Evolutionary conservation across 1,140 invertebrate genomes (phyloP).

Genomic region (Chrysoperla carnea): DNA sequence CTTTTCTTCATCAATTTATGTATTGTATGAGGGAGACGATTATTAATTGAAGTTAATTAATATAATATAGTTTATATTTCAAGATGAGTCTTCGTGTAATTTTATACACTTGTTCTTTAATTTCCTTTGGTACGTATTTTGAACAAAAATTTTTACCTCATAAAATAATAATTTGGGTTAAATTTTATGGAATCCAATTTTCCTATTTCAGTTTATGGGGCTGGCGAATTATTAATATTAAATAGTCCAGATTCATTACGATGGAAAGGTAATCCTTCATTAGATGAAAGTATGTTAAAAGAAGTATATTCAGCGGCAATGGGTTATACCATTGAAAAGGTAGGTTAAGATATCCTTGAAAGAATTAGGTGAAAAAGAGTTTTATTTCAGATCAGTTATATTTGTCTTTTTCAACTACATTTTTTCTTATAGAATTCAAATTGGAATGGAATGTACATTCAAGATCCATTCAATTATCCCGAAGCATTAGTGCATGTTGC

Average conservation of each 20-base stretch:
- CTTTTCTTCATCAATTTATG: no score
- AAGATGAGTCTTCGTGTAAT: no score
- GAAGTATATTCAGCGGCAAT: conserved; percentile 53
- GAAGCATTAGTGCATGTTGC: conserved; percentile 56
- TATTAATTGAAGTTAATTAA: no score
- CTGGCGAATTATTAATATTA: conserved; percentile 46
- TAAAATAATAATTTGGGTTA: no score
- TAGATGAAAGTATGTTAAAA: conserved; percentile 41
- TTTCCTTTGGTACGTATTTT: no score
- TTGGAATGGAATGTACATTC: conserved; percentile 52
- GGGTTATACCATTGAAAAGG: conserved; percentile 45
- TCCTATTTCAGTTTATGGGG: conserved; percentile 34
- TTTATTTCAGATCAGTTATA: background rate
- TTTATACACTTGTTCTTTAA: no score
- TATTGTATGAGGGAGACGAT: no score
- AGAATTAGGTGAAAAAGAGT: no score
- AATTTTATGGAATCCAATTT: no score
- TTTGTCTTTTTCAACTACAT: conserved; percentile 1
- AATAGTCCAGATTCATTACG: conserved; percentile 42
- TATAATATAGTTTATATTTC: no score
- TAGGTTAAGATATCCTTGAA: conserved; percentile 13
- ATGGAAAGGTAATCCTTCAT: conserved; percentile 39
- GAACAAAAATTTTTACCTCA: no score
- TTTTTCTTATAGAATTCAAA: conserved; percentile 32
- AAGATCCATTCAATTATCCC: conserved; percentile 56